A percentile compares a stretch with the other conserved stretches of the same genome.
Evolutionary conservation across 2,797 vertebrate genomes (phyloP).

Genomic region (Hemitrygon akajei): DNA sequence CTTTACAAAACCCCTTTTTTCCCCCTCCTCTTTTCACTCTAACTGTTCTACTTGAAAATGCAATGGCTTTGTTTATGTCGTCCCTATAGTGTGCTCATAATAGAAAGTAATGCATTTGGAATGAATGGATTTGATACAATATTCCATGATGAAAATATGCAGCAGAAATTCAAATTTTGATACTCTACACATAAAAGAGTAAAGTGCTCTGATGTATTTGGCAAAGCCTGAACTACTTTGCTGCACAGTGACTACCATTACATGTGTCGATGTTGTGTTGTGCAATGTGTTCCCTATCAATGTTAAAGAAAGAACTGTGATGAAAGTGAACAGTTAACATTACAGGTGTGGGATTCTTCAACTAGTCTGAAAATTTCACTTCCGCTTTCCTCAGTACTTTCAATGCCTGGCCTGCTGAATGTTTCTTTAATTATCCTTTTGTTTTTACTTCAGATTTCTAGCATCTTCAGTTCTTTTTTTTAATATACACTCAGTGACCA

Average conservation of each 20-base stretch:
- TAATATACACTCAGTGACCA: too few relatives aligned
- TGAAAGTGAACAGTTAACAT: too few relatives aligned
- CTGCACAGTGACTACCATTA: not conserved
- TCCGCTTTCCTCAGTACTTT: too few relatives aligned
- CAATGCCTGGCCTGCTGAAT: too few relatives aligned
- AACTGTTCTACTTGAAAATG: not conserved
- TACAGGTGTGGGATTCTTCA: too few relatives aligned
- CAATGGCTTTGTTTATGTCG: not conserved
- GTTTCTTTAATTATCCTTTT: too few relatives aligned
- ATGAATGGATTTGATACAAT: not conserved
- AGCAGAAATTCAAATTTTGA: not conserved
- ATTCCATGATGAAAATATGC: not conserved
- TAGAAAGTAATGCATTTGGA: not conserved
- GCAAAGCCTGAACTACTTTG: not conserved
- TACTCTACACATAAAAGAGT: not conserved
- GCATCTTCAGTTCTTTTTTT: too few relatives aligned
- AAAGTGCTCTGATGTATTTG: not conserved
- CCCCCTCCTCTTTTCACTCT: not conserved
- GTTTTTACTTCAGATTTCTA: too few relatives aligned
- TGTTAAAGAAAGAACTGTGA: not conserved
- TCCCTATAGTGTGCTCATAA: not conserved
- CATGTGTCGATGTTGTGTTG: not conserved
- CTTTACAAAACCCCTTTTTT: not conserved
- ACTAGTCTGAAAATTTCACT: too few relatives aligned
- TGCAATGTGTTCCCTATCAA: not conserved